Base-by-base conservation (phyloP, 1,140 invertebrate species). In the Papilio helenus region DNA sequence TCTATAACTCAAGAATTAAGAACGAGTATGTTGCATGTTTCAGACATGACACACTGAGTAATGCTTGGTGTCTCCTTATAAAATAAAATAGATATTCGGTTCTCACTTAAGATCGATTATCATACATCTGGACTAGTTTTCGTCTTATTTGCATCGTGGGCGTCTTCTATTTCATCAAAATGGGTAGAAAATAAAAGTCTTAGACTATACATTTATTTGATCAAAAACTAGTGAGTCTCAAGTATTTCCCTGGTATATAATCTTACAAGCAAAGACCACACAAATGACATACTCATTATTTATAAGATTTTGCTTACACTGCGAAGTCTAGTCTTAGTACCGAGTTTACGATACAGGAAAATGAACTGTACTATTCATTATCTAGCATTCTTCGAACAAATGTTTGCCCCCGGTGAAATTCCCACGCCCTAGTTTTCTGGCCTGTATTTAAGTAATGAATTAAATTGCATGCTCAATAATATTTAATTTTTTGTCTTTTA, bases 261-360 rank as follows among this genome's bases (percentile, higher is more conserved):
- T 61, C 51, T 61, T 23, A 26, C 55, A 61, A 23, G 10, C 23
- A 12, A 26, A 23, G 9, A 61, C 20, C 51, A 46, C 9, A 16
- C 0, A n/a, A 10, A 58, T 9, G 20, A 58, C 7, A 0, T 10
- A n/a, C 16, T n/a, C 0, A n/a, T 18, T 58, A 58, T 18, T 29
- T 65, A 23, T 61, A 68, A 34, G 26, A 18, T 68, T 29, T 68
- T 34, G 29, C 23, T 68, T 68, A 26, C 5, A 16, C 3, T 68
- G 23, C 23, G 23, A 61, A 61, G n/a, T 23, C 7, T 14, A 58
- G 23, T 61, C 58, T 26, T 61, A 61, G 58, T 65, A 34, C 61
- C 5, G 18, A 26, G 61, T 68, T 68, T 68, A 68, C 26, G 26
- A 34, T 68, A 68, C 26, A 68, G 61, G 14, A 68, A 68, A 68